These are phyloP conservation scores for Chironomus tentans DNA, from an alignment of 2,888 invertebrate genomes.

Conservation along the genomic window DNA sequence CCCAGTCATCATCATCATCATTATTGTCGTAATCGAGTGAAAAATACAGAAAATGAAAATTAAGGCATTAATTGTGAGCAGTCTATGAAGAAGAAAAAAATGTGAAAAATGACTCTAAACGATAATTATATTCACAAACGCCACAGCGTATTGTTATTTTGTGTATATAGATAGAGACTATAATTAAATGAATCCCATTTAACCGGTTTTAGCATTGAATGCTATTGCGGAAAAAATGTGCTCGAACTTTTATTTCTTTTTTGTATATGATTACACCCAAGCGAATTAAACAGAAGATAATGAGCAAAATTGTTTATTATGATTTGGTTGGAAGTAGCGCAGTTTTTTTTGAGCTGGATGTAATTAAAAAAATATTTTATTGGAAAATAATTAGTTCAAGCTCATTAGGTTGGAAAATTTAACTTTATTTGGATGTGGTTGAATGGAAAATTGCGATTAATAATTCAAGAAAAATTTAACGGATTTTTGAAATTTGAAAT, in stretches of 20 bases:
- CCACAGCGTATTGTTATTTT: neutral
- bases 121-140: slow-evolving; percentile 1
- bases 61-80: too few species aligned
- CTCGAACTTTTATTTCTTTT: neutral
- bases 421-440: too few species aligned
- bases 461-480: too few species aligned
- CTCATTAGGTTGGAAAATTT: too few species aligned
- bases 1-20: neutral
- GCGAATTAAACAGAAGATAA: too few species aligned
- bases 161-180: neutral
- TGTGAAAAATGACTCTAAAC: neutral
- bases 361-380: too few species aligned
- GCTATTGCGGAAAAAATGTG: neutral
- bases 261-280: neutral
- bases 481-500: too few species aligned
- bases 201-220: slow-evolving; percentile 3
- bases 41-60: neutral
- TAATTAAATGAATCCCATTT: slow-evolving; percentile 4
- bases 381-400: too few species aligned
- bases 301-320: too few species aligned
- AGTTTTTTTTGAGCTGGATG: too few species aligned
- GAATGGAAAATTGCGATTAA: too few species aligned
- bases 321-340: too few species aligned
- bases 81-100: neutral
- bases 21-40: neutral